phyloP scores from a whole-genome alignment of 1,140 invertebrate genomes.

The Lasioglossum baleicum region DNA sequence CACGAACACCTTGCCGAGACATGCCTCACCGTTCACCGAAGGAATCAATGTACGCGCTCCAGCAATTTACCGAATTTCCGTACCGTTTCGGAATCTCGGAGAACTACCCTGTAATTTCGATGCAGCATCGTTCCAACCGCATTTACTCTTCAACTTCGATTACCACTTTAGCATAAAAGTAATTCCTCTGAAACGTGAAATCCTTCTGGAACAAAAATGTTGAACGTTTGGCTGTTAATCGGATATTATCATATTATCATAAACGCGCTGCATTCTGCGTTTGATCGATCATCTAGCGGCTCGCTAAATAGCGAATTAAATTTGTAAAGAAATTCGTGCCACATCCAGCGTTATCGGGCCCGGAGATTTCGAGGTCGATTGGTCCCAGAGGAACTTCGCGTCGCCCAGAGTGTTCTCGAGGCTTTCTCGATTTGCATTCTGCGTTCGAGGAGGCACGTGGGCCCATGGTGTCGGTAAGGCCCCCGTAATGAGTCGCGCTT shows the following conservation, averaged over 20 bases:
- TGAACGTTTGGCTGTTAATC: too few species aligned
- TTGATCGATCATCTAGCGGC: too few species aligned
- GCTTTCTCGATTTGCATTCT: constrained; percentile 59
- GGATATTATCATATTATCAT: too few species aligned
- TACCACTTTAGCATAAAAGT: too few species aligned
- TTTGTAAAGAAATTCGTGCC: not conserved
- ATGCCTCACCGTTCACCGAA: not conserved
- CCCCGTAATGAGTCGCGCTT: constrained; percentile 71
- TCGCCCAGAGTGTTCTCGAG: not conserved
- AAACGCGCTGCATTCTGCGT: too few species aligned
- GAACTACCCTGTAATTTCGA: not conserved
- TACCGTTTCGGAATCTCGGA: too few species aligned
- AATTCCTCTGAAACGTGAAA: too few species aligned
- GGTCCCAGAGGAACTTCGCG: constrained; percentile 1
- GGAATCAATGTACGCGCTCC: constrained; percentile 18
- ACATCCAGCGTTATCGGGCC: not conserved
- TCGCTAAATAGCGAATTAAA: too few species aligned
- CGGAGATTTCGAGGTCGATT: constrained; percentile 37
- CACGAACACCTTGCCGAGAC: constrained; percentile 40
- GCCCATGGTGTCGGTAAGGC: constrained; percentile 50
- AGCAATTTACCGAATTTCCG: not conserved
- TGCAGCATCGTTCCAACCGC: too few species aligned
- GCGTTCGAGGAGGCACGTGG: constrained; percentile 61
- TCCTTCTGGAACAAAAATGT: too few species aligned
- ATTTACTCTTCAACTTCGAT: too few species aligned